These are phyloP conservation scores for Heliothis peltigera DNA, from an alignment of 2,888 invertebrate genomes.

Conservation along the genomic window DNA sequence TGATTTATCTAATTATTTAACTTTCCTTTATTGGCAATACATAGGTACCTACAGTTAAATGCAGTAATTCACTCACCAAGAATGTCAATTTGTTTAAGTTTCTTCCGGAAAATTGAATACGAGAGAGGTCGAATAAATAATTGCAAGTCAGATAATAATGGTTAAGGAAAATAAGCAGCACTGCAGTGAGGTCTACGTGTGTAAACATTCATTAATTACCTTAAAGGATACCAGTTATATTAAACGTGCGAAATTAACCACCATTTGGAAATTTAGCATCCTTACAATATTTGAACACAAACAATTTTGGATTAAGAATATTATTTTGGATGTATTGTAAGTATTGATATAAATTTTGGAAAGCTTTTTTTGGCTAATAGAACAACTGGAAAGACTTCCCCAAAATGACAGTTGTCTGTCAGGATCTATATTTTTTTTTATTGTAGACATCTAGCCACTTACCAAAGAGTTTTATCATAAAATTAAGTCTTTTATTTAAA, in stretches of 20 bases:
- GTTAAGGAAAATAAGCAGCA: neutral
- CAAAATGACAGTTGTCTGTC: conserved; percentile 43
- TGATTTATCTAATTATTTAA: too few species aligned
- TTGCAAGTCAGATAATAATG: neutral
- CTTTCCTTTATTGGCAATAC: neutral
- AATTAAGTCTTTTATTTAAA: too few species aligned
- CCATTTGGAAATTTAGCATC: conserved; percentile 30
- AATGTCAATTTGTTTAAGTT: neutral
- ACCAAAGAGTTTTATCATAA: conserved; percentile 31
- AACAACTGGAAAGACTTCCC: conserved; percentile 21
- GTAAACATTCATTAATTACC: conserved; percentile 47
- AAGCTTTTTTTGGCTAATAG: conserved; percentile 20
- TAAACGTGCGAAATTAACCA: conserved; percentile 29
- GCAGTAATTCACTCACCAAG: neutral
- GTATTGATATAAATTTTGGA: conserved; percentile 6
- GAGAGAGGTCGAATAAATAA: neutral
- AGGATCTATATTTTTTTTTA: conserved; percentile 34
- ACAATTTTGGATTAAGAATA: conserved; percentile 35
- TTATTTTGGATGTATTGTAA: neutral
- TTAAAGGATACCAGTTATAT: conserved; percentile 18
- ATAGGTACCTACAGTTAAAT: too few species aligned
- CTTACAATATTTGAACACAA: conserved; percentile 16
- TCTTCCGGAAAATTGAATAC: neutral
- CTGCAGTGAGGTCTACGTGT: neutral
- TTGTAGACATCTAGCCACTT: neutral